Conservation (phyloP, 2,797 vertebrate genomes). For the Pipistrellus pipistrellus region DNA sequence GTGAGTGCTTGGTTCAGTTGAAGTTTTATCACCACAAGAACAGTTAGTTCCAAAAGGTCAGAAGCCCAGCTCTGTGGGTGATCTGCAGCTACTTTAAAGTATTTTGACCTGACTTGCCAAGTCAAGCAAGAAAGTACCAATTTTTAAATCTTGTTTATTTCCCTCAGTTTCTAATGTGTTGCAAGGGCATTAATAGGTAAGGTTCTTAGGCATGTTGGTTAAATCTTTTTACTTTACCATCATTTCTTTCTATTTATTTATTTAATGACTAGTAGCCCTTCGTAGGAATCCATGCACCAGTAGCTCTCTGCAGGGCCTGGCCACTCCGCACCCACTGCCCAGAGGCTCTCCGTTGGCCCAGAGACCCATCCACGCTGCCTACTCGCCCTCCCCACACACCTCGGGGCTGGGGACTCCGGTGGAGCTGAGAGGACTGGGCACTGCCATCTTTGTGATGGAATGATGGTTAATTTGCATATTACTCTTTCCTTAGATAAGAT, state of each 20-base stretch:
- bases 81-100: conserved; percentile 15
- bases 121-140: conserved; percentile 11
- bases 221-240: conserved; percentile 30
- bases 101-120: conserved; percentile 39
- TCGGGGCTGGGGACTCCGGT: no score
- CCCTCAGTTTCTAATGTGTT: conserved; percentile 17
- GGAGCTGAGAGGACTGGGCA: no score
- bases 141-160: neutral
- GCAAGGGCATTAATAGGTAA: neutral
- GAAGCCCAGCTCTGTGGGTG: neutral
- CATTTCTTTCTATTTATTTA: neutral
- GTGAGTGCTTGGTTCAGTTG: neutral
- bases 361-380: no score
- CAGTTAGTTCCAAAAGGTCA: conserved; percentile 47
- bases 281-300: no score
- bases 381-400: no score
- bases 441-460: no score
- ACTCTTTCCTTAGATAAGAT: no score
- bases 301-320: no score
- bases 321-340: no score
- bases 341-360: no score
- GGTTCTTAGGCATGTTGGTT: neutral
- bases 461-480: no score
- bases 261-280: neutral
- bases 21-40: neutral